A percentile compares a stretch with the other conserved stretches of the same genome.
phyloP scores from a whole-genome alignment of 2,888 invertebrate genomes.

The Lamproptera curius region DNA sequence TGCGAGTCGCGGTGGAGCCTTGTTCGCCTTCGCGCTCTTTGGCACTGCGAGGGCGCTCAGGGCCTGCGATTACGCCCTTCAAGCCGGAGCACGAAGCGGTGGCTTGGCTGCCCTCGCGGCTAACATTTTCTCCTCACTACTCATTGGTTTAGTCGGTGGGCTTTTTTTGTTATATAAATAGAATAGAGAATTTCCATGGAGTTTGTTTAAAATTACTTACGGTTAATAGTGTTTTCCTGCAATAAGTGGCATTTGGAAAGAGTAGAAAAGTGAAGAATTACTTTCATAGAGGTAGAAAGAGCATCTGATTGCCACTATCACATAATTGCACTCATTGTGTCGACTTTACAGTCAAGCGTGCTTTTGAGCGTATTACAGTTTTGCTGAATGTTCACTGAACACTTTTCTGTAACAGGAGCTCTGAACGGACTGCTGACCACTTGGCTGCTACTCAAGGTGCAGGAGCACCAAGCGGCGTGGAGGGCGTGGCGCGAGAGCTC shows the following conservation, averaged over 20 bases:
- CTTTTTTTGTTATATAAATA: background rate
- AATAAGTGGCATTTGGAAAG: too few species aligned
- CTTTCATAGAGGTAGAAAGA: too few species aligned
- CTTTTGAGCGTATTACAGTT: too few species aligned
- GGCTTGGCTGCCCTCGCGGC: conserved; percentile 62
- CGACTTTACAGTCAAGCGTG: too few species aligned
- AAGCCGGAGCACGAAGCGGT: conserved; percentile 59
- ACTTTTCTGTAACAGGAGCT: conserved; percentile 61
- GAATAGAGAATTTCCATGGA: too few species aligned
- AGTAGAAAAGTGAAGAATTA: too few species aligned
- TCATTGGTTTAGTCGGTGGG: conserved; percentile 64
- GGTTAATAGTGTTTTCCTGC: too few species aligned
- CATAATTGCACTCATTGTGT: too few species aligned
- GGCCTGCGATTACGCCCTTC: conserved; percentile 68
- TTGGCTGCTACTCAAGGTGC: conserved; percentile 71
- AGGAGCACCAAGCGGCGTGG: conserved; percentile 72
- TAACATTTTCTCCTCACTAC: conserved; percentile 65
- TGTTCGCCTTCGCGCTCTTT: conserved; percentile 60
- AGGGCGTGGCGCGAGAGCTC: conserved; percentile 68
- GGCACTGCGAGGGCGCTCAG: conserved; percentile 70
- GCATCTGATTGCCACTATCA: too few species aligned
- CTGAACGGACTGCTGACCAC: conserved; percentile 68
- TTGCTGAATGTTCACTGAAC: too few species aligned
- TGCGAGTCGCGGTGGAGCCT: conserved; percentile 60
- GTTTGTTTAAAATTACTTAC: too few species aligned